Evolutionary conservation across 2,888 invertebrate species (phyloP), one percentile per base, ranked within the genome.

Genomic region (Synanthedon tipuliformis): DNA sequence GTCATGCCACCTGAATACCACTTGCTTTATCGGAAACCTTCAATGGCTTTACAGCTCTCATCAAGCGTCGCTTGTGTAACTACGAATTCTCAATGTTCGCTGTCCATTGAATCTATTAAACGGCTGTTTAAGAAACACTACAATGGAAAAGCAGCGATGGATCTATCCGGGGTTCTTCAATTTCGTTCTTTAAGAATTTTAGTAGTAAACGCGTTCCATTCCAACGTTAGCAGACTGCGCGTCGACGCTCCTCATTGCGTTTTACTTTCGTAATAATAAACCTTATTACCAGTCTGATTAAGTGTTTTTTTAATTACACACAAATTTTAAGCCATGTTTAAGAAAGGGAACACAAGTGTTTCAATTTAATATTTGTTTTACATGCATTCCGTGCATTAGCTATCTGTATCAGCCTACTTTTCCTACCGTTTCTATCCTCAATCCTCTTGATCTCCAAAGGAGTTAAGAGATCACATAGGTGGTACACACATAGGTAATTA

Each of bases 151-250:
- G 34, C 34, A 34, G 10, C 34, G 34, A 10, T 10, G 34, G 3
- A 34, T 34, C 34, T 34, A 34, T 34, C 23, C 34, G 3, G 8
- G 7, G 34, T 10, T 8, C 8, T 34, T 34, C 8, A 34, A 34
- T 34, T 34, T 10, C 34, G 34, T 34, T 34, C 34, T 34, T 34
- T 34, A 34, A 34, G 7, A 8, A 34, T 34, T 34, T 34, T 34
- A 34, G 34, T 51, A 15, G 45, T 45, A 59, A 56, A 53, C 59
- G 57, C 57, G 52, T 54, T 49, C 52, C 55, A 53, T 59, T 23
- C 49, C 45, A 45, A 59, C 61, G 55, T 57, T 34, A 54, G 64
- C 66, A 77, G 77, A 77, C 77, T 64, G 75, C 73, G 65, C 66
- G 76, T 67, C 75, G 73, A 64, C 75, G 54, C 57, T 55, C 56